Evolutionary conservation across 2,888 invertebrate species (phyloP), one percentile per base, ranked within the genome.

Genomic region (Calameuta filiformis): DNA sequence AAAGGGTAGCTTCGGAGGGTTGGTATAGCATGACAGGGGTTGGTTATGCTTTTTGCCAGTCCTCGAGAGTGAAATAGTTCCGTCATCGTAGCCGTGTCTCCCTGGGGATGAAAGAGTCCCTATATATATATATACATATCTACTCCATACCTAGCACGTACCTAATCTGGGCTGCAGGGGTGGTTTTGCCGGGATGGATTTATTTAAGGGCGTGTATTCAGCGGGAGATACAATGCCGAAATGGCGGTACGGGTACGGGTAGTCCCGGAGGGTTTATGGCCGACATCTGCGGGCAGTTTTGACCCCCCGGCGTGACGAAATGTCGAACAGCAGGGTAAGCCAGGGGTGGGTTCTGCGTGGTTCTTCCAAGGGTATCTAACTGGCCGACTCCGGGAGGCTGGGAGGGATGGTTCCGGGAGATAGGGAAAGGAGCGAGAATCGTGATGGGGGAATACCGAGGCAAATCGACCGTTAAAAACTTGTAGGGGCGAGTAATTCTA

Each of bases 401-500:
- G 31, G 31, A 71, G 79, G 86, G 85, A 83, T 81, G 83, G 79
- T 79, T 73, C 37, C 68, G 74, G 34, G 73, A 75, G 71, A 40
- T 37, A 74, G 75, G 69, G 75, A 69, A 80, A 75, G 37, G 81
- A 78, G 77, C 77, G 77, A 77, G 77, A 75, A 75, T 68, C 68
- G 71, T 35, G 35, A 35, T 12, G 71, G 34, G 37, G 73, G 79
- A 81, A 35, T 34, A 75, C 75, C 85, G 77, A 78, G 77, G 81
- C 87, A 91, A 91, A 91, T 91, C 90, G 90, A 90, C 89, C 91
- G 91, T 91, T 90, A 90, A 91, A 91, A 91, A 90, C 87, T 88
- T 85, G 80, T 79, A 85, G 83, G 85, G 86, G 83, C 83, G 85
- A 86, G 86, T 89, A 88, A 89, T 89, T 89, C 88, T 87, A 89